A percentile compares a stretch with the other conserved stretches of the same genome.
Evolutionary conservation across 2,113 vertebrate genomes (phyloP).

Genomic region (Melanerpes aurifrons): DNA sequence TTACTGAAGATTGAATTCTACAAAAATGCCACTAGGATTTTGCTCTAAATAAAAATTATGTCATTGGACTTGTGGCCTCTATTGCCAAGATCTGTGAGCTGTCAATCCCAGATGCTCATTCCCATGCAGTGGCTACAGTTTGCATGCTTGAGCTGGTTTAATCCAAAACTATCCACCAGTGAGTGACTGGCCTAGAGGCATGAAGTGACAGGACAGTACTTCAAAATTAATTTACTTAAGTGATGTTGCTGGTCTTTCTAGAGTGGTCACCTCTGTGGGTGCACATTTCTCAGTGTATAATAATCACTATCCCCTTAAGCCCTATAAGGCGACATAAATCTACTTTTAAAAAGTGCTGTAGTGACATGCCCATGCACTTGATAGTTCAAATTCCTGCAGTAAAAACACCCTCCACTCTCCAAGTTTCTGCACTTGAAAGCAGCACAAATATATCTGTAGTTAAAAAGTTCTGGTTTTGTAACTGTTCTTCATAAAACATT

Average conservation of each 20-base stretch:
- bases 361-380: not conserved
- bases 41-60: conserved; percentile 78
- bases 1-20: conserved; percentile 37
- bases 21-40: conserved; percentile 65
- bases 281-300: conserved; percentile 77
- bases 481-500: not conserved
- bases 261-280: conserved; percentile 78
- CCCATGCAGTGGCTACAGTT: conserved; percentile 79
- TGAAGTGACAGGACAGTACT: conserved; percentile 88
- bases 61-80: conserved; percentile 77
- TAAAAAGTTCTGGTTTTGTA: not conserved
- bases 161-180: conserved; percentile 81
- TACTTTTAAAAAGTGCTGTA: conserved; percentile 21
- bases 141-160: conserved; percentile 92
- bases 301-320: conserved; percentile 66
- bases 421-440: not conserved
- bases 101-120: conserved; percentile 85
- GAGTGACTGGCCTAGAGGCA: conserved; percentile 84
- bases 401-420: not conserved
- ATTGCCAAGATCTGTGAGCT: conserved; percentile 80
- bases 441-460: not conserved
- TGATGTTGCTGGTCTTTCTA: conserved; percentile 81
- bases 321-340: conserved; percentile 47
- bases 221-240: conserved; percentile 94
- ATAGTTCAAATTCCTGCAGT: not conserved